Base-by-base conservation (phyloP, 1,140 invertebrate species). In the Diorhabda elongata region DNA sequence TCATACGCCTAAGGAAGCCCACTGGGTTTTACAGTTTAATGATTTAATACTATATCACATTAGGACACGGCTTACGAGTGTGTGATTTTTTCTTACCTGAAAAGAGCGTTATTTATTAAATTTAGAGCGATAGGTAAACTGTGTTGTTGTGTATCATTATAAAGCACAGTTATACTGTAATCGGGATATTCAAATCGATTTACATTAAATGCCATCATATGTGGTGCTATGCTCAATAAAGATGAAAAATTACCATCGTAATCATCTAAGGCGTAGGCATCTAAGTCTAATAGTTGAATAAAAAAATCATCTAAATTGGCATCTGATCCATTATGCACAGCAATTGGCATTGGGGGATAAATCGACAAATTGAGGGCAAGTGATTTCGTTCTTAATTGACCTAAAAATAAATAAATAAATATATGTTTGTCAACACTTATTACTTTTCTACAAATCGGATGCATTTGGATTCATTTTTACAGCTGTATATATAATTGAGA, bases 141-240 rank as follows among this genome's bases (percentile, higher is more conserved):
- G 82, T 95, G 92, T 58, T 90, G 86, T 75, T 87, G 88, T 0
- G 91, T 92, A 75, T 91, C 91, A 76, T 95, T 94, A 82, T 92
- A 93, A 64, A 90, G 83, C 44, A 89, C 81, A n/a, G 85, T 87
- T 70, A 90, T 83, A 44, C 88, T 83, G 47, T 83, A 82, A 58
- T 84, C 82, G 0, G 82, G 77, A 42, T 84, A 62, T 63, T 83
- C 78, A 69, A 86, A 88, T 4, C 84, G 80, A 47, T 82, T 85
- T 6, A 91, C 80, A 76, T 87, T 88, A 57, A 90, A 83, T 11
- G 86, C 88, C 26, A 86, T 89, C 81, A 91, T 86, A 70, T 90
- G 87, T 0, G 87, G 86, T 56, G 85, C 82, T 73, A 86, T 82
- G 9, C 83, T 78, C 3, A 91, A 77, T 7, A 91, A 79, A 61